Evolutionary conservation across 2,888 invertebrate genomes (phyloP), one percentile per base, ranked within the genome.

Genomic region (Tiphia femorata): DNA sequence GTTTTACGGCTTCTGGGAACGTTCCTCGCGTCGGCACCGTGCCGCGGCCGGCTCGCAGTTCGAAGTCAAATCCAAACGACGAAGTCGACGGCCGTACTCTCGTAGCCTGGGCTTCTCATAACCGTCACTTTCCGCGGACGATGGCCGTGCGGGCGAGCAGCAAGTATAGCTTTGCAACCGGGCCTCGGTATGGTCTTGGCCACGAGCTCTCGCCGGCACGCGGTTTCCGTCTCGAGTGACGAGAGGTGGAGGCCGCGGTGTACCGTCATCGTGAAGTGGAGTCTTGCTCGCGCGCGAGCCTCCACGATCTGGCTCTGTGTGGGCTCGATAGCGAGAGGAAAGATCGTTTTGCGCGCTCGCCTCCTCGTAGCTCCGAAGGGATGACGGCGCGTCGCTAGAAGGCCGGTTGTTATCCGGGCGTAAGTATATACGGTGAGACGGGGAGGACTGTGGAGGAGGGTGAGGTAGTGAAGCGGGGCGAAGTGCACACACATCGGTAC

Each of bases 401-500:
- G 68, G 63, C 63, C 60, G 67, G 68, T 75, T 73, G 74, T 75
- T 76, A 76, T 66, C 65, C 59, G 46, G 55, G 67, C 64, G 66
- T 76, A 76, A 76, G 72, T 74, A 75, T 71, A 73, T 66, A 62
- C 64, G 64, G 42, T 53, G 43, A 49, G 47, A 48, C 47, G 41
- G 51, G 43, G 54, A 46, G 16, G 49, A 46, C 48, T 49, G 64
- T 70, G 69, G n/a, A n/a, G n/a, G n/a, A n/a, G n/a, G n/a, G n/a
- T n/a, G n/a, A n/a, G n/a, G n/a, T n/a, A n/a, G n/a, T n/a, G n/a
- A n/a, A n/a, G n/a, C n/a, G n/a, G n/a, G n/a, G n/a, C n/a, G 68
- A 66, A 76, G 76, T 77, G 68, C 74, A 77, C 73, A 77, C 72
- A 76, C 77, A 75, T 75, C 71, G 72, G 75, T 64, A 72, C 72